These are phyloP conservation scores for Carapus acus DNA, from an alignment of 2,797 vertebrate species.

Conservation along the genomic window DNA sequence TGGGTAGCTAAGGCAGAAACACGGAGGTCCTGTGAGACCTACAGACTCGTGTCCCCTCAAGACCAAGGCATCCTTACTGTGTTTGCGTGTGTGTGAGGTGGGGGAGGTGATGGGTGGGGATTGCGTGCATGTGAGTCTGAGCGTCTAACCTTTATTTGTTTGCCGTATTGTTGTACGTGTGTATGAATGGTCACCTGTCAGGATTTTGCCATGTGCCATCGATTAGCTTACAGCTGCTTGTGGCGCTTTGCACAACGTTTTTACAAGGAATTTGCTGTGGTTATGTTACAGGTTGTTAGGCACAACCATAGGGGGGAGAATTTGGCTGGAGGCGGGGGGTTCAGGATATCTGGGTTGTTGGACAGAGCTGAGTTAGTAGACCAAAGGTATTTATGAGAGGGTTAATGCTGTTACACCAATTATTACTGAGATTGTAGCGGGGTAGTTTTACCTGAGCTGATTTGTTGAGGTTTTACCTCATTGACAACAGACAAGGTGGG, in stretches of 20 bases:
- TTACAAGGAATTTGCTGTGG: constrained; percentile 61
- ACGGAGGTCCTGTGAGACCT: constrained; percentile 34
- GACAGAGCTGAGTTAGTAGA: not conserved
- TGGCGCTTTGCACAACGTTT: constrained; percentile 58
- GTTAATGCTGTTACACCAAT: too few species aligned
- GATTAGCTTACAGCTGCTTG: constrained; percentile 63
- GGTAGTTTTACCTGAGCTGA: too few species aligned
- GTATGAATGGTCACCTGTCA: constrained; percentile 51
- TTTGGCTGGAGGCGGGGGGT: constrained; percentile 10
- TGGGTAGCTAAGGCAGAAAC: constrained; percentile 37
- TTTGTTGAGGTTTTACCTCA: too few species aligned
- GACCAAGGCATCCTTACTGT: constrained; percentile 24
- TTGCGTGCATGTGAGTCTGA: too few species aligned
- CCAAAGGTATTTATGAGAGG: too few species aligned
- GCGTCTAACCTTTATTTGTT: constrained; percentile 39
- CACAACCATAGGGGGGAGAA: constrained; percentile 23
- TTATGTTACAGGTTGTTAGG: constrained; percentile 50
- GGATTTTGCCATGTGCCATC: constrained; percentile 58
- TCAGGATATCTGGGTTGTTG: too few species aligned
- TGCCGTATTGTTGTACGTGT: constrained; percentile 10
- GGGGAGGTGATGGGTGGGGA: too few species aligned
- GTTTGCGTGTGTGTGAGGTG: constrained; percentile 14
- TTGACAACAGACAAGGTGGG: too few species aligned
- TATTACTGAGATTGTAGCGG: too few species aligned
- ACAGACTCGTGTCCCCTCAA: constrained; percentile 24